Base-by-base conservation (phyloP, 2,888 invertebrate genomes). In the Acleris laterana region DNA sequence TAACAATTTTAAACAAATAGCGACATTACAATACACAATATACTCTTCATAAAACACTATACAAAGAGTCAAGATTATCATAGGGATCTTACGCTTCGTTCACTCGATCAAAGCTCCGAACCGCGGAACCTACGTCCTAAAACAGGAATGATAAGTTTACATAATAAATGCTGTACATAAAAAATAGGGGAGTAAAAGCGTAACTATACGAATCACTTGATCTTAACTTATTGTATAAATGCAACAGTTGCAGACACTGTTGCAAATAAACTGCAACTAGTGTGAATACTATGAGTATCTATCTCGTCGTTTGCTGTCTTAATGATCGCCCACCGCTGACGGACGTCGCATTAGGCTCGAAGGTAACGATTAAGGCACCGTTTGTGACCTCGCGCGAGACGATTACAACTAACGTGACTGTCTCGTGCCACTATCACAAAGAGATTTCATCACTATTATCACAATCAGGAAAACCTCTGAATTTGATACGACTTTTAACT, bases 381-480 rank as follows among this genome's bases (percentile, higher is more conserved):
- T 70, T 71, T 75, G 81, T 78, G 82, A 80, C 83, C 83, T 81
- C 79, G 64, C 69, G 63, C 76, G 55, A 80, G 85, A 82, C 82
- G 83, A 82, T 79, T 87, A 89, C 83, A 86, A 83, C 90, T 90
- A 89, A 87, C 89, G 91, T 87, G 90, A 89, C 90, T 79, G 86
- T 85, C 84, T 78, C 82, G 79, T 81, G 91, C 86, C 92, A 88
- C 91, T 92, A 92, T 92, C 91, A 92, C 91, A 91, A 87, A 85
- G 83, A 87, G 81, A 88, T 87, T 89, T 79, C 84, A 90, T 90
- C 91, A 91, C 90, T 89, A 87, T 82, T 90, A 91, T 91, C 91
- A 91, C 91, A 90, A 86, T 87, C 82, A 74, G 88, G 82, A 84
- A 81, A 73, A 84, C 84, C 81, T 82, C 73, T 84, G 86, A 80